A percentile compares a stretch with the other conserved stretches of the same genome.
Evolutionary conservation across 2,797 vertebrate genomes (phyloP).

Genomic region (Myoxocephalus aenaeus): DNA sequence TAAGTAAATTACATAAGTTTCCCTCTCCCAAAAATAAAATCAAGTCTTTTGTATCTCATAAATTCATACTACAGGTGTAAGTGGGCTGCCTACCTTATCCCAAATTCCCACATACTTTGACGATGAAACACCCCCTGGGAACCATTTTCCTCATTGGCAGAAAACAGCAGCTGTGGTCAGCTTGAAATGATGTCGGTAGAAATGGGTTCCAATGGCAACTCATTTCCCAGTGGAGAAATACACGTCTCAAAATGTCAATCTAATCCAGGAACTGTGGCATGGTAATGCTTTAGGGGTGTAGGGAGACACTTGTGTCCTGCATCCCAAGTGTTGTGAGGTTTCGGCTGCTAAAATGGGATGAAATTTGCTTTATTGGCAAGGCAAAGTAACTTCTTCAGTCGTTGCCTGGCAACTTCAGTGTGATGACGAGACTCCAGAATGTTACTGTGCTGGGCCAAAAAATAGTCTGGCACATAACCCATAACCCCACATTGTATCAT

Average conservation of each 20-base stretch:
- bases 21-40: background rate
- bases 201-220: background rate
- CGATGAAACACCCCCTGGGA: background rate
- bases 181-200: background rate
- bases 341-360: background rate
- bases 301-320: conserved; percentile 1
- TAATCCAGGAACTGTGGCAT: conserved; percentile 4
- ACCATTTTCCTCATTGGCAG: background rate
- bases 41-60: background rate
- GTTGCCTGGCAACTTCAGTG: conserved; percentile 17
- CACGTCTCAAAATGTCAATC: background rate
- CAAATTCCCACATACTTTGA: background rate
- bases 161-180: background rate
- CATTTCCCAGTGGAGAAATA: background rate
- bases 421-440: background rate
- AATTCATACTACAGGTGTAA: background rate
- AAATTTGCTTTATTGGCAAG: conserved; percentile 9
- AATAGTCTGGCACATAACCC: background rate
- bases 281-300: background rate
- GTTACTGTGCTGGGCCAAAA: background rate
- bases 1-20: background rate
- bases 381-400: background rate
- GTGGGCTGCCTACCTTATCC: background rate
- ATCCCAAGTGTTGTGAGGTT: background rate
- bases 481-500: background rate